Evolutionary conservation across 1,140 invertebrate genomes (phyloP), one percentile per base, ranked within the genome.

Genomic region (Littorina saxatilis): DNA sequence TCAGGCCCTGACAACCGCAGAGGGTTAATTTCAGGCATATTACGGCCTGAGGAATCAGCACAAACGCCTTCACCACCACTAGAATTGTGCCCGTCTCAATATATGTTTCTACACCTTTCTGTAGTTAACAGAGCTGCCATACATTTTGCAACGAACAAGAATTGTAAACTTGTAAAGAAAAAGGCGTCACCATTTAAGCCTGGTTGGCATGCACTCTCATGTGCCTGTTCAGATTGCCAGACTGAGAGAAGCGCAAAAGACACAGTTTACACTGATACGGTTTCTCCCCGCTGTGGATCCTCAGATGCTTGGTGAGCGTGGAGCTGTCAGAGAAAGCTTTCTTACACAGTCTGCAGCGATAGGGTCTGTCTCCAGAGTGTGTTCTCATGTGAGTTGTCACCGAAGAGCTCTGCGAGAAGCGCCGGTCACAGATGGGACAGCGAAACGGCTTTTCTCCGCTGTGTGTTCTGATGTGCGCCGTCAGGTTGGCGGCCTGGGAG

Each of bases 221-320:
- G 92, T 99, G 99, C 88, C 99, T 95, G 93, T 99, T 99, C 32
- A 99, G 94, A 93, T 99, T 99, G 61, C 99, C 98, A 70, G 98
- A 99, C 91, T 99, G 98, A 9, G 98, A 99, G 92, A 99, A 99
- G 87, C 97, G 95, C 52, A 98, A 94, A 80, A 97, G 93, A 92
- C 98, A 99, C 17, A 98, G 94, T 76, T 96, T 95, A 90, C 98
- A 99, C 77, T 96, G 95, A 92, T 96, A 98, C 82, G 98, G 97
- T 88, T 97, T 96, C 81, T 93, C 92, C 55, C 98, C 98, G 52
- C 96, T 98, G 92, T 99, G 98, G 90, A 99, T 99, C 87, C 98
- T 94, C 63, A 99, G 93, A 93, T 99, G 98, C 92, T 99, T 99
- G 35, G 98, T 99, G 47, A 99, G 93, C 0, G 98, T 99, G 37